A percentile compares a stretch with the other conserved stretches of the same genome.
These are phyloP conservation scores for Verasper variegatus DNA, from an alignment of 2,113 vertebrate species.

Conservation along the genomic window DNA sequence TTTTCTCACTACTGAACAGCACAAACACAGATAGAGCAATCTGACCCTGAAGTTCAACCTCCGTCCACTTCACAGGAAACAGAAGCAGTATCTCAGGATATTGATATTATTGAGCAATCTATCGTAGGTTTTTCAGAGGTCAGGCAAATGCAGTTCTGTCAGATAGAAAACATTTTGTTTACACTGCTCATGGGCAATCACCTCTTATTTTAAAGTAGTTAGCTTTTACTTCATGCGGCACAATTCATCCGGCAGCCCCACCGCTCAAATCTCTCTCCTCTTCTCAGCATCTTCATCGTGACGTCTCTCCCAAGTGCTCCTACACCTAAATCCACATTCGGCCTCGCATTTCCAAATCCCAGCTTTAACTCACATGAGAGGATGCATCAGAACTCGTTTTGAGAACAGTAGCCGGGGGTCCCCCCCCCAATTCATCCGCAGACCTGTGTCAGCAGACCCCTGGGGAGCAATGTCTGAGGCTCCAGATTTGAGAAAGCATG, in stretches of 20 bases:
- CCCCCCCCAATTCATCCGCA: conserved; percentile 20
- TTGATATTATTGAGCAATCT: background rate
- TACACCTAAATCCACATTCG: conserved; percentile 7
- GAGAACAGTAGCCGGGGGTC: background rate
- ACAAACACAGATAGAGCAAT: conserved; percentile 11
- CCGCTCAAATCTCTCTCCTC: conserved; percentile 4
- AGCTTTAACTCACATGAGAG: conserved; percentile 11
- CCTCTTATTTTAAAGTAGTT: conserved; percentile 6
- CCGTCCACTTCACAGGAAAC: conserved; percentile 6
- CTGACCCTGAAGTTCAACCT: conserved; percentile 27
- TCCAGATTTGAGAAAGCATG: conserved; percentile 7
- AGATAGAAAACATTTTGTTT: conserved; percentile 3
- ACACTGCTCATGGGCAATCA: background rate
- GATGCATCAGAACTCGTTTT: background rate
- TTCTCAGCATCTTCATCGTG: conserved; percentile 1
- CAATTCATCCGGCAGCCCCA: background rate
- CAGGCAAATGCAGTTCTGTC: background rate
- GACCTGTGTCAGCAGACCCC: conserved; percentile 17
- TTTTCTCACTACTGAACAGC: conserved; percentile 31
- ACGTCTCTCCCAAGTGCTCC: background rate
- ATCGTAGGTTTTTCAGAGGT: conserved; percentile 2
- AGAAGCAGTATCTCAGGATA: background rate
- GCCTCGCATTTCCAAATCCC: conserved; percentile 16
- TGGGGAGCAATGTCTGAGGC: conserved; percentile 27
- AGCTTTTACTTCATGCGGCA: background rate